Conservation (phyloP, 2,888 invertebrate genomes). For the Ischnus inquisitorius region DNA sequence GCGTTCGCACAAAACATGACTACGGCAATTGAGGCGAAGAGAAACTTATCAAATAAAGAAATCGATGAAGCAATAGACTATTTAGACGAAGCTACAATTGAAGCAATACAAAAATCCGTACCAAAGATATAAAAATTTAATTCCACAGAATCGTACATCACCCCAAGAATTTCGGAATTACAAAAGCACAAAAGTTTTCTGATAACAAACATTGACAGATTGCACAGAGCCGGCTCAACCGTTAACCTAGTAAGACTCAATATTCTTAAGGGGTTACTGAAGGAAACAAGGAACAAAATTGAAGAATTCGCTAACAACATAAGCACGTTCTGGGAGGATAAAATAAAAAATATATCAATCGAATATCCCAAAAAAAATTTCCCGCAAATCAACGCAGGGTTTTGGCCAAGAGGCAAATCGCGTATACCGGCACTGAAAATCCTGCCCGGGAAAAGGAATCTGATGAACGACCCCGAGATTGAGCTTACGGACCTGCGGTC, state of each 20-base stretch:
- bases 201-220: conserved; percentile 12
- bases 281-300: conserved; percentile 8
- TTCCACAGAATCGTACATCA: conserved; percentile 3
- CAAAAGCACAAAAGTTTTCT: conserved; percentile 39
- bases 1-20: not conserved
- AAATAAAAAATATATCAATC: conserved; percentile 11
- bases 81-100: not conserved
- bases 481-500: not conserved
- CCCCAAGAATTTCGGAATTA: conserved; percentile 14
- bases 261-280: not conserved
- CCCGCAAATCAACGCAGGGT: conserved; percentile 22
- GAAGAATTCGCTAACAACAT: conserved; percentile 18
- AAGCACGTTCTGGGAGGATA: conserved; percentile 23
- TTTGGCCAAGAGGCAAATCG: conserved; percentile 5
- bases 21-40: not conserved
- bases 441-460: not conserved
- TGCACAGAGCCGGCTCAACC: not conserved
- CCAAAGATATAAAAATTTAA: not conserved
- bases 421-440: conserved; percentile 13
- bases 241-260: conserved; percentile 5
- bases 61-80: not conserved
- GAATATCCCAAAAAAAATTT: conserved; percentile 23
- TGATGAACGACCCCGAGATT: not conserved
- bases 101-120: not conserved
- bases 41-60: not conserved